phyloP scores from a whole-genome alignment of 2,888 invertebrate species.

The Phania funesta region DNA sequence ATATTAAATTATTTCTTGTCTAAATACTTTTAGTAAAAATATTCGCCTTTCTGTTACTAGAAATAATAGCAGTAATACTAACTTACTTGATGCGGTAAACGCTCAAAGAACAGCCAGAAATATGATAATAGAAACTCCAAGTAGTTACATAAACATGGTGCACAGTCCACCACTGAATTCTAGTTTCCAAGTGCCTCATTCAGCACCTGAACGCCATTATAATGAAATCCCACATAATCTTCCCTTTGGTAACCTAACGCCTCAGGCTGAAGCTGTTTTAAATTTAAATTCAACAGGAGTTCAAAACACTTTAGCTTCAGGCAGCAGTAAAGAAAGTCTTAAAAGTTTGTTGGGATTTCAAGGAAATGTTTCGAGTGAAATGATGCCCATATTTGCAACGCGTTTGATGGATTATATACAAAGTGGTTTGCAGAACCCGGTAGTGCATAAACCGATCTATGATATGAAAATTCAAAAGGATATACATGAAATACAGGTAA shows the following conservation, averaged over 20 bases:
- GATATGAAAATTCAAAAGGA: slow-evolving; percentile 74
- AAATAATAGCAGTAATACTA: slow-evolving; percentile 19
- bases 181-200: slow-evolving; percentile 36
- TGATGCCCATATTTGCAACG: slow-evolving; percentile 71
- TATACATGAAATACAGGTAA: slow-evolving; percentile 74
- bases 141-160: slow-evolving; percentile 32
- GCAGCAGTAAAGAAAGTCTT: slow-evolving; percentile 59
- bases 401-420: slow-evolving; percentile 71
- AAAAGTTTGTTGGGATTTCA: slow-evolving; percentile 53
- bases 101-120: slow-evolving; percentile 42
- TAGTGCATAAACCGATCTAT: slow-evolving; percentile 71
- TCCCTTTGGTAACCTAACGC: slow-evolving; percentile 57
- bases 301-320: slow-evolving; percentile 12
- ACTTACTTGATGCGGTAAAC: neutral
- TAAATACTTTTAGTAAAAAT: slow-evolving; percentile 68
- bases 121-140: slow-evolving; percentile 68
- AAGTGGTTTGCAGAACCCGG: slow-evolving; percentile 64
- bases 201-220: neutral
- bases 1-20: neutral
- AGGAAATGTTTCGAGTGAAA: slow-evolving; percentile 68
- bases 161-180: slow-evolving; percentile 42
- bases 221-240: slow-evolving; percentile 15
- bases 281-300: slow-evolving; percentile 34
- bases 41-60: slow-evolving; percentile 60
- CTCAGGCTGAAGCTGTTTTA: slow-evolving; percentile 42